Evolutionary conservation across 2,888 invertebrate genomes (phyloP), one percentile per base, ranked within the genome.

Genomic region (Eustalomyia histrio): DNA sequence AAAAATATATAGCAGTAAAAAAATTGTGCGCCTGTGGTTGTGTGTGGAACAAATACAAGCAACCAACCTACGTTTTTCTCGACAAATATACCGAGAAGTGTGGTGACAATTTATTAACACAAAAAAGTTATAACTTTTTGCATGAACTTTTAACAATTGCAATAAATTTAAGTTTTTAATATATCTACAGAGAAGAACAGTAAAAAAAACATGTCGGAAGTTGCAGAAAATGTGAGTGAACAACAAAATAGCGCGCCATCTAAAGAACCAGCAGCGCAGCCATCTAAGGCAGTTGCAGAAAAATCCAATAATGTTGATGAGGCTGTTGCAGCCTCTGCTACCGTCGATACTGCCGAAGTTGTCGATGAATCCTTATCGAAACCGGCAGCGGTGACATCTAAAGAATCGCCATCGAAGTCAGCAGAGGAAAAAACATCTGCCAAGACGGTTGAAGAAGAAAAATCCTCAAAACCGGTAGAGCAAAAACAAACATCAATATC

Each of bases 191-290:
- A 69, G 16, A 21, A 53, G 24, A 75, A 64, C 17, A 43, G 52
- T 6, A 76, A 65, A 71, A 21, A 71, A 78, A 83, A 73, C 80
- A 88, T 88, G 89, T 88, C 88, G 12, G 87, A 88, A 83, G 83
- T 86, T 80, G 85, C 85, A 60, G 84, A 80, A 61, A 84, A 83
- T 76, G 84, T 84, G 82, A 84, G 52, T 81, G 83, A 86, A 65
- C 85, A 85, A 67, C 83, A 85, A 73, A 88, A 82, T 72, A 80
- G 76, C 79, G 82, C 79, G 79, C 75, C 79, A 68, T 53, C 75
- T 9, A 78, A 61, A 29, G 63, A 74, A 69, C 58, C 64, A 58
- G 64, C 80, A 73, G 74, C 75, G 57, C 64, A 73, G 80, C 50
- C 79, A 60, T 64, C 68, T 43, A 39, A 78, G 53, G 58, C 74